Percentiles rank a stretch among this genome's conserved stretches.
These are phyloP conservation scores for Embiotoca jacksoni DNA, from an alignment of 2,113 vertebrate species.

Conservation along the genomic window DNA sequence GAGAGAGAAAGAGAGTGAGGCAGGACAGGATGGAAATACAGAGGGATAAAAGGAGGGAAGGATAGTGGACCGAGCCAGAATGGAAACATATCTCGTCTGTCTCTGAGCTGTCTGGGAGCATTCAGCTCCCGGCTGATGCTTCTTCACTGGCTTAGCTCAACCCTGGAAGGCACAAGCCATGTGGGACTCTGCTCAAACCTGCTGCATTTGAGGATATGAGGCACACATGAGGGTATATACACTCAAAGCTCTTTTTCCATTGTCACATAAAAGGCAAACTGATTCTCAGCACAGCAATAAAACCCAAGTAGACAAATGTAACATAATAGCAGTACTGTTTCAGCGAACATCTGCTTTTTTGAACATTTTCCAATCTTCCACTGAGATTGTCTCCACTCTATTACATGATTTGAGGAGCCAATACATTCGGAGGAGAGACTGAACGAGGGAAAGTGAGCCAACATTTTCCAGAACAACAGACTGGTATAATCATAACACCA, in stretches of 20 bases:
- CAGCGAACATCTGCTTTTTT: slow-evolving; percentile 58
- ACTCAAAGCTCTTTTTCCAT: slow-evolving; percentile 40
- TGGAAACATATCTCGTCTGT: slow-evolving; percentile 57
- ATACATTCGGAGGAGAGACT: slow-evolving; percentile 40
- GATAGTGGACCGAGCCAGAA: slow-evolving; percentile 39
- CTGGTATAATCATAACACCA: slow-evolving; percentile 48
- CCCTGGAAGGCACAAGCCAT: slow-evolving; percentile 17
- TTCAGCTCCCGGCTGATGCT: slow-evolving; percentile 24
- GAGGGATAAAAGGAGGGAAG: slow-evolving; percentile 40
- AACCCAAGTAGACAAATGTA: slow-evolving; percentile 48
- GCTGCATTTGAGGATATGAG: slow-evolving; percentile 28
- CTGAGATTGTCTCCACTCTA: slow-evolving; percentile 45
- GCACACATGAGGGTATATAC: not conserved
- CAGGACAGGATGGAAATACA: slow-evolving; percentile 38
- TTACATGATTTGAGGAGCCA: slow-evolving; percentile 54
- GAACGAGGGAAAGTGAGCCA: slow-evolving; percentile 17
- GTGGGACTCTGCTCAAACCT: slow-evolving; percentile 40
- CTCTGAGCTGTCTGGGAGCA: slow-evolving; percentile 39
- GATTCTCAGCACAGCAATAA: slow-evolving; percentile 44
- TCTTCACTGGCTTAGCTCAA: slow-evolving; percentile 18
- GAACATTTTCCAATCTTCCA: slow-evolving; percentile 46
- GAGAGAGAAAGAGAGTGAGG: slow-evolving; percentile 28
- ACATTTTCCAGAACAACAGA: slow-evolving; percentile 52
- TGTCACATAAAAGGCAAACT: slow-evolving; percentile 34
- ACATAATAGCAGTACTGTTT: slow-evolving; percentile 49